Conservation (phyloP, 2,797 vertebrate species). For the Chloroceryle amazona region DNA sequence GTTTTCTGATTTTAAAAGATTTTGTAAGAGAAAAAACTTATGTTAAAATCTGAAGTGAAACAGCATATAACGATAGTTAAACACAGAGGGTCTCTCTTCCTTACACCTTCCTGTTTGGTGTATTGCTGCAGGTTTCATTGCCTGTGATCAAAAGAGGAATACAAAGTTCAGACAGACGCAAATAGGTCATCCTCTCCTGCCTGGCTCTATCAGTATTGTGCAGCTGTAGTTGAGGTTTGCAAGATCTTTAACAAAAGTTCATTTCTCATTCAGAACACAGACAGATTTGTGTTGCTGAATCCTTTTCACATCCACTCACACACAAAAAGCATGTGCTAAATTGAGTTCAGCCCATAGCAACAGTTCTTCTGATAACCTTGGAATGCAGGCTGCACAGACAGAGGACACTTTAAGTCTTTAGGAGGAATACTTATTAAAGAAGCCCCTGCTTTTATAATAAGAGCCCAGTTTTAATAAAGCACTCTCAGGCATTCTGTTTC, state of each 20-base stretch:
- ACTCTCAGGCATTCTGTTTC: conserved; percentile 42
- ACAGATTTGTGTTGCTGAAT: conserved; percentile 53
- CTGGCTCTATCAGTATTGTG: conserved; percentile 10
- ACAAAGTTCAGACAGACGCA: conserved; percentile 42
- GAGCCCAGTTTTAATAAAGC: conserved; percentile 16
- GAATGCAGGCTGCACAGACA: conserved; percentile 9
- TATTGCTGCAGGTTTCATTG: conserved; percentile 7
- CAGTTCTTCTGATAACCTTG: conserved; percentile 59
- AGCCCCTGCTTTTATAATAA: background rate
- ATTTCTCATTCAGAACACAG: conserved; percentile 67
- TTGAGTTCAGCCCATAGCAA: conserved; percentile 50
- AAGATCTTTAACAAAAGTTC: conserved; percentile 61
- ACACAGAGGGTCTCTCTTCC: background rate
- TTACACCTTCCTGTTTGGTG: background rate
- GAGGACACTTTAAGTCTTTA: conserved; percentile 41
- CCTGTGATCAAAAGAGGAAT: conserved; percentile 35
- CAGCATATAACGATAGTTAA: background rate
- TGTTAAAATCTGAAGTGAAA: background rate
- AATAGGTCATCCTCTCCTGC: conserved; percentile 34
- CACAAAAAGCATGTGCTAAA: conserved; percentile 52
- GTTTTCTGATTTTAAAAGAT: background rate
- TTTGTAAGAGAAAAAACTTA: background rate
- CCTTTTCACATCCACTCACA: conserved; percentile 43
- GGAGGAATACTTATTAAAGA: conserved; percentile 48
- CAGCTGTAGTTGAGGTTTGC: conserved; percentile 47